phyloP scores from a whole-genome alignment of 2,888 invertebrate species.

The Lochmaea capreae region DNA sequence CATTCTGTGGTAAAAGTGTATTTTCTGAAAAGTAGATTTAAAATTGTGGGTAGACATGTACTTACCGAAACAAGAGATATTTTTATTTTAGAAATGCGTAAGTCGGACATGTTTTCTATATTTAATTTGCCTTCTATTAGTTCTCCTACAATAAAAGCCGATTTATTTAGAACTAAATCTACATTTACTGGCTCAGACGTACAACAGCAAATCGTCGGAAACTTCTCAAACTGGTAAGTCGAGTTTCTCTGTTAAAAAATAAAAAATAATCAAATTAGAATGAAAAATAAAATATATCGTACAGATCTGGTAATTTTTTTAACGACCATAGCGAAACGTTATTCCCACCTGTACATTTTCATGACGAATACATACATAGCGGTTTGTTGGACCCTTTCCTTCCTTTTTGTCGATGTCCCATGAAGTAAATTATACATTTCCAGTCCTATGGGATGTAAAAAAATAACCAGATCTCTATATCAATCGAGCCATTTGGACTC shows the following conservation, averaged over 20 bases:
- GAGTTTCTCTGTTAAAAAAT: not conserved
- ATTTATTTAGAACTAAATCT: constrained; percentile 4
- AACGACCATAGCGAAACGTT: too few relatives aligned
- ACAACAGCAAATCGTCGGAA: constrained; percentile 12
- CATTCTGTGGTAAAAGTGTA: too few relatives aligned
- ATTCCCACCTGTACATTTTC: too few relatives aligned
- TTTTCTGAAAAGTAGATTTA: not conserved
- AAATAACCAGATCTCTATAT: too few relatives aligned
- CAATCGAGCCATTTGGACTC: too few relatives aligned
- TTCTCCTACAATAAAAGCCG: constrained; percentile 11
- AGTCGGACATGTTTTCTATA: not conserved
- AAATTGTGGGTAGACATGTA: not conserved
- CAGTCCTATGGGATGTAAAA: too few relatives aligned
- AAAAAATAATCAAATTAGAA: not conserved
- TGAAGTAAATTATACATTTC: too few relatives aligned
- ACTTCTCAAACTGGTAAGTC: constrained; percentile 3
- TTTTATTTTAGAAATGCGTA: not conserved
- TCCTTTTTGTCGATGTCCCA: too few relatives aligned
- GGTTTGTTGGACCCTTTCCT: too few relatives aligned
- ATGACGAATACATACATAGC: too few relatives aligned
- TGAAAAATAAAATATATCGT: not conserved
- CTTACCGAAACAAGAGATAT: not conserved
- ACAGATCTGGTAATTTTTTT: not conserved
- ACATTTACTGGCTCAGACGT: not conserved
- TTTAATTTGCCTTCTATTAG: constrained; percentile 8